Evolutionary conservation across 1,140 invertebrate genomes (phyloP).

Genomic region (Marisa cornuarietis): DNA sequence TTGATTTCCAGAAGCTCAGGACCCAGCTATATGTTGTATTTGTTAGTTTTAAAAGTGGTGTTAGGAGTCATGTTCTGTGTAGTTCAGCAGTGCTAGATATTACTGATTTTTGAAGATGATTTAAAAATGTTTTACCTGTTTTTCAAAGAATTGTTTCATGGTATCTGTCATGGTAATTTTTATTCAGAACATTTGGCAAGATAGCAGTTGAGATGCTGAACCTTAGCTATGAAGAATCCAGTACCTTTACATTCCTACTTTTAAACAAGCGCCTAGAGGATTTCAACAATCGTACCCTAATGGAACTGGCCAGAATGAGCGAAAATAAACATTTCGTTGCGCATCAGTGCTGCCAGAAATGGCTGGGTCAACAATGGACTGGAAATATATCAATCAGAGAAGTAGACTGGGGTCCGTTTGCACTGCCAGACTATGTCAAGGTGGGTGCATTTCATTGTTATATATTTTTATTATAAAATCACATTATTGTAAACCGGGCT

Average conservation of each 20-base stretch:
- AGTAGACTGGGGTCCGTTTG: conserved; percentile 56
- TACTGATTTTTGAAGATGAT: too few relatives aligned
- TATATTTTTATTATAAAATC: too few relatives aligned
- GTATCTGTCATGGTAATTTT: background rate
- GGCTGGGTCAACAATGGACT: conserved; percentile 62
- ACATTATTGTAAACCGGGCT: too few relatives aligned
- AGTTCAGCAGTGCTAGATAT: too few relatives aligned
- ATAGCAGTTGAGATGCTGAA: conserved; percentile 65
- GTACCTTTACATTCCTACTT: conserved; percentile 59
- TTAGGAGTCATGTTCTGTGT: too few relatives aligned
- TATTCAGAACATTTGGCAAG: conserved; percentile 61
- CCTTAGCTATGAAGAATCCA: conserved; percentile 57
- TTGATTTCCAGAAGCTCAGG: too few relatives aligned
- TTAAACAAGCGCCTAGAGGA: conserved; percentile 60
- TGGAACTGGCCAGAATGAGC: conserved; percentile 59
- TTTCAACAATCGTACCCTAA: conserved; percentile 59
- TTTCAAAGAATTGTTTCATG: too few relatives aligned
- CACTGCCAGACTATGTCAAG: conserved; percentile 62
- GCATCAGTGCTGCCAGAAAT: conserved; percentile 67
- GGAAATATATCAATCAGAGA: conserved; percentile 63
- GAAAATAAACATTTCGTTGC: conserved; percentile 63
- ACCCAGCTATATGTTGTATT: too few relatives aligned
- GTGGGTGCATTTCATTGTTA: conserved; percentile 33
- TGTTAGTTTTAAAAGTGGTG: too few relatives aligned
- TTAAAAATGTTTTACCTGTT: too few relatives aligned